These are phyloP conservation scores for Puntigrus tetrazona DNA, from an alignment of 2,113 vertebrate species.

Conservation along the genomic window DNA sequence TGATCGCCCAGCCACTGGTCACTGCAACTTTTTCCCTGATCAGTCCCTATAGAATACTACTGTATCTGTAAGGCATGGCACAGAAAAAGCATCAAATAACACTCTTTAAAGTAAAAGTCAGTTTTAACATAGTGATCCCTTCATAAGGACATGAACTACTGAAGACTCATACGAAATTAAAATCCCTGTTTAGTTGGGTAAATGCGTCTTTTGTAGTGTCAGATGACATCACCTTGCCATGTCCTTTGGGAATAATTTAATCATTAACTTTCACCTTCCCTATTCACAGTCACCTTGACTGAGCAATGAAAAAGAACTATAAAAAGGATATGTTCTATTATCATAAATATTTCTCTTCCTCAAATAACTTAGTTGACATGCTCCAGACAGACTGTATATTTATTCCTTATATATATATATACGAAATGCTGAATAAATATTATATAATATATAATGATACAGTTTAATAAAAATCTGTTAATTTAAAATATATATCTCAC, in stretches of 20 bases:
- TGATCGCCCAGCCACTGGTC: slow-evolving; percentile 5
- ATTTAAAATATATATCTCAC: too few species aligned
- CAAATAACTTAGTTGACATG: neutral
- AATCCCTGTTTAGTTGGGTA: neutral
- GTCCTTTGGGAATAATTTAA: neutral
- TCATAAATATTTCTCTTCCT: neutral
- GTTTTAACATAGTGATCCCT: slow-evolving; percentile 15
- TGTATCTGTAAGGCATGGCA: neutral
- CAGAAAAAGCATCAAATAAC: neutral
- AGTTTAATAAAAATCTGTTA: too few species aligned
- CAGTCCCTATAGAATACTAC: slow-evolving; percentile 7
- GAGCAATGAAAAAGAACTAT: neutral
- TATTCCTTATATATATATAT: too few species aligned
- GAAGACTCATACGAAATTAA: neutral
- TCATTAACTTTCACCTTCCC: neutral
- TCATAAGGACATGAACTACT: neutral
- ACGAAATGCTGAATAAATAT: too few species aligned
- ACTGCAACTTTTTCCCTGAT: neutral
- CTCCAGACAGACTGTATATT: too few species aligned
- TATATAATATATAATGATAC: too few species aligned
- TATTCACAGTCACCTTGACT: neutral
- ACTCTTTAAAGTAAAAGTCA: neutral
- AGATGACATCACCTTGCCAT: slow-evolving; percentile 9
- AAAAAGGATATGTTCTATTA: neutral
- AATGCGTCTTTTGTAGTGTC: slow-evolving; percentile 12